Evolutionary conservation across 2,888 invertebrate species (phyloP).

Genomic region (Steinernema carpocapsae): DNA sequence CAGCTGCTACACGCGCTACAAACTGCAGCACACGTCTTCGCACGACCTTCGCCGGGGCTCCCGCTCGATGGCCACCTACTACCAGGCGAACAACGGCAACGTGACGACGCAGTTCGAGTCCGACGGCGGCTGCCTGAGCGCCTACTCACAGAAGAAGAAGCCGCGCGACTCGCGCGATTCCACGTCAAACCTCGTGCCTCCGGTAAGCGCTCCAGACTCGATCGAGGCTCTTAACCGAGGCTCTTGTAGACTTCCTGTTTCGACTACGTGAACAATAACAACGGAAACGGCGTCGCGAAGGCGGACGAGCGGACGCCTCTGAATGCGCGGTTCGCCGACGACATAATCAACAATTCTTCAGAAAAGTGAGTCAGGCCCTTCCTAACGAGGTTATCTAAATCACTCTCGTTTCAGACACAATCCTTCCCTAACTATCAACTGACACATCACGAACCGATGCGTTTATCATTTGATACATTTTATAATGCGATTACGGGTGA

Average conservation of each 20-base stretch:
- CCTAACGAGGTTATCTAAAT: not conserved
- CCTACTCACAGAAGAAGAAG: constrained; percentile 25
- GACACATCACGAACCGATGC: constrained; percentile 14
- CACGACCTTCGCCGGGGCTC: constrained; percentile 65
- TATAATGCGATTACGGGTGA: constrained; percentile 7
- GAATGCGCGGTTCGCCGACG: constrained; percentile 32
- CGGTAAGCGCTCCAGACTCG: not conserved
- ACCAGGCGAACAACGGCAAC: constrained; percentile 44
- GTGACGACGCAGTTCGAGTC: constrained; percentile 34
- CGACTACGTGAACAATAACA: constrained; percentile 25
- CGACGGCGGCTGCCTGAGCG: constrained; percentile 27
- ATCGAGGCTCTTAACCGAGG: not conserved
- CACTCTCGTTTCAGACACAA: constrained; percentile 22
- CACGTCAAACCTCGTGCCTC: constrained; percentile 27
- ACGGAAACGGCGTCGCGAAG: constrained; percentile 18
- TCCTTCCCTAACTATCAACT: constrained; percentile 10
- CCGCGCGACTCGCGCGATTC: constrained; percentile 30
- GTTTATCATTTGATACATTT: not conserved
- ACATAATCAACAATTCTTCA: constrained; percentile 19
- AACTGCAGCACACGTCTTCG: constrained; percentile 61
- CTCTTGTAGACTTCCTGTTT: constrained; percentile 16
- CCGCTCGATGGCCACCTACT: constrained; percentile 60
- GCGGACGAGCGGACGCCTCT: constrained; percentile 22
- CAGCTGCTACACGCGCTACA: constrained; percentile 62
- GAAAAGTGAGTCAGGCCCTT: constrained; percentile 13